Percentiles rank a stretch among this genome's conserved stretches.
These are phyloP conservation scores for Metopia argyrocephala DNA, from an alignment of 2,888 invertebrate genomes.

Conservation along the genomic window DNA sequence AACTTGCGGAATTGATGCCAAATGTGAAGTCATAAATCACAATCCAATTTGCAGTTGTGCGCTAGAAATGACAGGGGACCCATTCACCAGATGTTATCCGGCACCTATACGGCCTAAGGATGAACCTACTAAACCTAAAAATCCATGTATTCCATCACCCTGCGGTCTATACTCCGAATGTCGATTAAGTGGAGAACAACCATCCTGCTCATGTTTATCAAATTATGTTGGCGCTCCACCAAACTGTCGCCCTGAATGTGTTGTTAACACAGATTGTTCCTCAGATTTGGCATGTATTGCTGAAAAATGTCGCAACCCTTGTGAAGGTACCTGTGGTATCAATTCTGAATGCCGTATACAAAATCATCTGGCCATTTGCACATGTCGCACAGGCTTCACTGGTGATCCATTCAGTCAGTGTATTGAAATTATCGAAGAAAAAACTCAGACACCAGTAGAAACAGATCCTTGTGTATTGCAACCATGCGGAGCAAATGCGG, in stretches of 20 bases:
- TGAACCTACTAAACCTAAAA: constrained; percentile 73
- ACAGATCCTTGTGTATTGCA: constrained; percentile 86
- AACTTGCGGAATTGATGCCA: constrained; percentile 87
- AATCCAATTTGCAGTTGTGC: constrained; percentile 90
- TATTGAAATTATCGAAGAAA: constrained; percentile 79
- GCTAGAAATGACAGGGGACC: constrained; percentile 87
- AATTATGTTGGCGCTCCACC: constrained; percentile 85
- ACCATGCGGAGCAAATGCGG: constrained; percentile 87
- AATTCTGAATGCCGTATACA: constrained; percentile 85
- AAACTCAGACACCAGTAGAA: constrained; percentile 76
- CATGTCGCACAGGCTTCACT: constrained; percentile 81
- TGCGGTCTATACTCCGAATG: constrained; percentile 86
- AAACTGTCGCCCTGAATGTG: constrained; percentile 83
- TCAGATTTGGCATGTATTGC: constrained; percentile 84
- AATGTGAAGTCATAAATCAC: constrained; percentile 89
- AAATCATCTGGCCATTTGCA: constrained; percentile 85
- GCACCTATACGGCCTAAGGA: constrained; percentile 69
- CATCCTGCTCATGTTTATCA: constrained; percentile 83
- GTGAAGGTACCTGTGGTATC: constrained; percentile 85
- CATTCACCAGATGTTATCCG: constrained; percentile 86
- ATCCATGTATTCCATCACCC: constrained; percentile 86
- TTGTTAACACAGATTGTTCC: constrained; percentile 83
- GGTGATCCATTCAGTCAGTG: constrained; percentile 85
- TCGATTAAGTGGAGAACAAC: constrained; percentile 81
- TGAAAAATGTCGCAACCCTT: constrained; percentile 86